These are phyloP conservation scores for Zaprionus bogoriensis DNA, from an alignment of 2,888 invertebrate species.

Conservation along the genomic window DNA sequence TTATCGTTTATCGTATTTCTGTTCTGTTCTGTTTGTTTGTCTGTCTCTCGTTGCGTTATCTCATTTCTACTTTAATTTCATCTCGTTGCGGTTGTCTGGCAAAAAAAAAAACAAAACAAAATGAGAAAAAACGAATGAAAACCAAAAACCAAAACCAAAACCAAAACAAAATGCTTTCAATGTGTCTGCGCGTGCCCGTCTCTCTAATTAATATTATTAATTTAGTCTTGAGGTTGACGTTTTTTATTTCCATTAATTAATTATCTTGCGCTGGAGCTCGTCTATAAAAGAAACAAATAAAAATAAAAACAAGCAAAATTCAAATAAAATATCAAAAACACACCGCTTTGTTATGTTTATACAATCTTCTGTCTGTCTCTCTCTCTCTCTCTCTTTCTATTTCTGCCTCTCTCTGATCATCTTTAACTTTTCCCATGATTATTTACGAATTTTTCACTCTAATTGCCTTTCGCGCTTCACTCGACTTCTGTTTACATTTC, in stretches of 20 bases:
- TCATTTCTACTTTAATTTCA: constrained; percentile 14
- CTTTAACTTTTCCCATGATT: constrained; percentile 11
- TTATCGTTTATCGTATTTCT: constrained; percentile 19
- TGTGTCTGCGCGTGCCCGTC: constrained; percentile 57
- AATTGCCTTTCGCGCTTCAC: constrained; percentile 25
- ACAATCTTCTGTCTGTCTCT: constrained; percentile 17
- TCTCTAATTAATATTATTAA: constrained; percentile 47
- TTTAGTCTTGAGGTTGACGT: constrained; percentile 58
- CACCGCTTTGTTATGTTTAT: constrained; percentile 53
- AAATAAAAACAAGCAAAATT: neutral
- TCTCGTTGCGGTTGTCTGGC: constrained; percentile 43
- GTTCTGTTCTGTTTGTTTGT: constrained; percentile 29
- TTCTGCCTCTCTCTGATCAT: constrained; percentile 13
- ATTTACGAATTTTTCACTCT: constrained; percentile 23
- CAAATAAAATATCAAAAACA: constrained; percentile 9
- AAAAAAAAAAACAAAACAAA: constrained; percentile 6
- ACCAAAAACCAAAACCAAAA: constrained; percentile 14
- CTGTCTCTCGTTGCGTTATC: constrained; percentile 24
- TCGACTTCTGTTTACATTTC: constrained; percentile 6
- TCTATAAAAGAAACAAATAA: constrained; percentile 14
- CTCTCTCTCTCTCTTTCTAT: no score
- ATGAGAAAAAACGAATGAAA: constrained; percentile 7
- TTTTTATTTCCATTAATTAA: constrained; percentile 42
- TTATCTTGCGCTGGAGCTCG: constrained; percentile 36
- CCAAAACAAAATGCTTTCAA: constrained; percentile 57